Evolutionary conservation across 2,888 invertebrate species (phyloP), one percentile per base, ranked within the genome.

Genomic region (Dysmachus trigonus): DNA sequence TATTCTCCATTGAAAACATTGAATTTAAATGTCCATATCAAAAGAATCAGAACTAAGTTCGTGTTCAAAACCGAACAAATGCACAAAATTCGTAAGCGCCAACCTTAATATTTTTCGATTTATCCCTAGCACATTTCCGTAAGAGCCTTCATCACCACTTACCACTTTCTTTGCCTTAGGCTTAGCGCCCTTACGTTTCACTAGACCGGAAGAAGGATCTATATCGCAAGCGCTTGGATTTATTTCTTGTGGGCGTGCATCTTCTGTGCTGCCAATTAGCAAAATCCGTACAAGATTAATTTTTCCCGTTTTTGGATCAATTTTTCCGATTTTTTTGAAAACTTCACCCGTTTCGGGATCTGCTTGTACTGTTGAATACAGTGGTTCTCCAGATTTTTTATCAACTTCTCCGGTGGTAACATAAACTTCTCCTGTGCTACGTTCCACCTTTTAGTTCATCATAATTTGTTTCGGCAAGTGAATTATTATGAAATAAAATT

Each of bases 281-380:
- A 62, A 22, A 62, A 62, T 27, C 27, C 62, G 18, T 62, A 62
- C 62, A 62, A 62, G 10, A 22, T 62, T 62, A 87, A 96, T 94
- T 72, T 93, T 93, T 73, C 95, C 95, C 31, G 95, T 93, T 91
- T 95, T 95, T n/a, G 95, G 94, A 90, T 95, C 95, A 31, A 95
- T 91, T 87, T 95, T 94, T 72, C 95, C 95, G 89, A 95, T 95
- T 88, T 95, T 94, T 13, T 95, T 95, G 84, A 95, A 94, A 72
- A 95, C 94, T 89, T 95, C 95, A 38, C 95, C 95, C 10, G 95
- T 95, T 86, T 94, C 93, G 1, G 95, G 95, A 90, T 95, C 95
- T 10, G 95, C 94, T 89, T 95, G 94, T 82, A 95, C 95, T 72
- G 95, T 94, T 10, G 94, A 93, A 90, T 95, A 96, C 76, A 95